Evolutionary conservation across 2,797 vertebrate genomes (phyloP), one percentile per base, ranked within the genome.

Genomic region (Chromobotia macracanthus): DNA sequence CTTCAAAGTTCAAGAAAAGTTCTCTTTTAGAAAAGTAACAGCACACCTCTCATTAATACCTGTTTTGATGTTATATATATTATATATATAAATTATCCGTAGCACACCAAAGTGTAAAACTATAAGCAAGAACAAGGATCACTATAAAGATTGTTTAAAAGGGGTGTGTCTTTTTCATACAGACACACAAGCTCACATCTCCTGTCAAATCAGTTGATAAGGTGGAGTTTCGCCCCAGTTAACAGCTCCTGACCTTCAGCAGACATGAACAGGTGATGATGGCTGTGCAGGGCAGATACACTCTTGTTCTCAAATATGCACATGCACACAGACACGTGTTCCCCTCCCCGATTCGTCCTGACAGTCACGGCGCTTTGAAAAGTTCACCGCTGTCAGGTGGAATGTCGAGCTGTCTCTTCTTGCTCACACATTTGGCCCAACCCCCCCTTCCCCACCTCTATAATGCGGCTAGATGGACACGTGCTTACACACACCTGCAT

Each of bases 331-430:
- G 69, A 58, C 66, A 44, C 84, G 87, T 86, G 79, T 77, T 81
- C 71, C 73, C 75, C 68, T 64, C 38, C 50, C 65, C 72, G 68
- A 50, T 48, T 53, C 55, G 35, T 73, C 67, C 89, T 89, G 91
- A 93, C 94, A 94, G 90, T 93, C 91, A 87, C 83, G 83, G 87
- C 87, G 90, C 90, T 91, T 90, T 96, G 95, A 96, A 96, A 97
- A 97, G 96, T 97, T 98, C 97, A 98, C 83, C 90, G 95, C 96
- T 97, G 96, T 97, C 96, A 95, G 89, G 89, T 90, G 93, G 92
- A 96, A 95, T 96, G 95, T 95, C 95, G 87, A 90, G 91, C 89
- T 89, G 90, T 93, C 90, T 86, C 81, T 89, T 89, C 82, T 85
- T 79, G 60, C 82, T 60, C 65, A 55, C 85, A 82, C 75, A 18